Percentiles rank a stretch among this genome's conserved stretches.
Evolutionary conservation across 2,113 vertebrate species (phyloP).

Genomic region (Cyprinus carpio): DNA sequence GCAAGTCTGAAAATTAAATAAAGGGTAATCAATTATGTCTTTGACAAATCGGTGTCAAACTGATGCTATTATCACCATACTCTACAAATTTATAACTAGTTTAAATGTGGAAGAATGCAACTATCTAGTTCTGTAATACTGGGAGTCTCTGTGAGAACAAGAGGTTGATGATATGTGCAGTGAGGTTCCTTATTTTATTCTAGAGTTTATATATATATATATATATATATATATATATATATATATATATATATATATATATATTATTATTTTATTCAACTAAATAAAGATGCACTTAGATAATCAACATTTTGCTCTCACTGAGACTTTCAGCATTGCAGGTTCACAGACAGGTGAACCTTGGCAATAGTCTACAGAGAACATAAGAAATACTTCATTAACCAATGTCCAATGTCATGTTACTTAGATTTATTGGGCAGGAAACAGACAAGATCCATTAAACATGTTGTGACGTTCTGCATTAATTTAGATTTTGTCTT

Average conservation of each 20-base stretch:
- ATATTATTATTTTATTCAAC: not conserved
- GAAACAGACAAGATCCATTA: constrained; percentile 66
- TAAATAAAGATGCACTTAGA: not conserved
- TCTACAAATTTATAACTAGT: not conserved
- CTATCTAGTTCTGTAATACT: not conserved
- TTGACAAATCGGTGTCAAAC: constrained; percentile 30
- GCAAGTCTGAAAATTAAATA: constrained; percentile 46
- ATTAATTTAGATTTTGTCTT: constrained; percentile 70
- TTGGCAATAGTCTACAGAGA: not conserved
- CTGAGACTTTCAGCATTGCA: not conserved
- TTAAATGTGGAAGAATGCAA: not conserved
- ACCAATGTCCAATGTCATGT: constrained; percentile 31
- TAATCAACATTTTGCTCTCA: not conserved
- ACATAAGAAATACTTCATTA: not conserved
- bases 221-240: too few species aligned
- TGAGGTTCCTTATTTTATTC: not conserved
- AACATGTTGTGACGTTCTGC: constrained; percentile 49
- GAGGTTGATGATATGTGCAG: not conserved
- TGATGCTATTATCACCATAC: not conserved
- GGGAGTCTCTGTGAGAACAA: not conserved
- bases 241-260: too few species aligned
- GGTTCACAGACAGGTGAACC: not conserved
- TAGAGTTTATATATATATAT: not conserved
- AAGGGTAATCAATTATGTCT: constrained; percentile 58
- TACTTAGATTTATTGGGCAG: constrained; percentile 28